phyloP scores from a whole-genome alignment of 2,888 invertebrate species.

The Eretmocerus hayati region DNA sequence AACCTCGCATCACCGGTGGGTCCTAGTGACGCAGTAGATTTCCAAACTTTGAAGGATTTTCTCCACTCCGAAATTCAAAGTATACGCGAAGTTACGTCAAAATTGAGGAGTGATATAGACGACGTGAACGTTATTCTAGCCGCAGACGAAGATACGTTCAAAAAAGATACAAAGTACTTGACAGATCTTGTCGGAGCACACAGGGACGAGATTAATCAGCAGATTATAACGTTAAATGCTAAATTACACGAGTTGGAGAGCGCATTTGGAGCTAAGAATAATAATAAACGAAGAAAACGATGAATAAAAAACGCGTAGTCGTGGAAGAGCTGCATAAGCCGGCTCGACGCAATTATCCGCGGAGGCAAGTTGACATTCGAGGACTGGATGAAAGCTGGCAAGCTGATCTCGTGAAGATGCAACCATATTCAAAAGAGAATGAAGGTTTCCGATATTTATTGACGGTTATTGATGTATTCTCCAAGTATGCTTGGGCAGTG shows the following conservation, averaged over 20 bases:
- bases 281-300: neutral
- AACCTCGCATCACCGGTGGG: slow-evolving; percentile 8
- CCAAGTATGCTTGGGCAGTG: slow-evolving; percentile 35
- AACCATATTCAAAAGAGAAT: slow-evolving; percentile 32
- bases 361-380: slow-evolving; percentile 39
- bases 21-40: slow-evolving; percentile 5
- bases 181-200: neutral
- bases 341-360: slow-evolving; percentile 10
- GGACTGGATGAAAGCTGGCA: slow-evolving; percentile 31
- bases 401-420: slow-evolving; percentile 42
- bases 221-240: neutral
- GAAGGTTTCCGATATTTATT: slow-evolving; percentile 35
- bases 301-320: slow-evolving; percentile 4
- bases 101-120: neutral
- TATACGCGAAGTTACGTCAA: neutral
- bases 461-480: slow-evolving; percentile 41
- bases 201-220: neutral
- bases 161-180: neutral
- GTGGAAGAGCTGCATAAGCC: slow-evolving; percentile 10
- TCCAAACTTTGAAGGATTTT: neutral
- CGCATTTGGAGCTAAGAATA: neutral
- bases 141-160: neutral
- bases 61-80: neutral
- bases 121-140: neutral
- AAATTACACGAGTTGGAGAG: neutral